Evolutionary conservation across 2,113 vertebrate genomes (phyloP).

Genomic region (Serinus canaria): DNA sequence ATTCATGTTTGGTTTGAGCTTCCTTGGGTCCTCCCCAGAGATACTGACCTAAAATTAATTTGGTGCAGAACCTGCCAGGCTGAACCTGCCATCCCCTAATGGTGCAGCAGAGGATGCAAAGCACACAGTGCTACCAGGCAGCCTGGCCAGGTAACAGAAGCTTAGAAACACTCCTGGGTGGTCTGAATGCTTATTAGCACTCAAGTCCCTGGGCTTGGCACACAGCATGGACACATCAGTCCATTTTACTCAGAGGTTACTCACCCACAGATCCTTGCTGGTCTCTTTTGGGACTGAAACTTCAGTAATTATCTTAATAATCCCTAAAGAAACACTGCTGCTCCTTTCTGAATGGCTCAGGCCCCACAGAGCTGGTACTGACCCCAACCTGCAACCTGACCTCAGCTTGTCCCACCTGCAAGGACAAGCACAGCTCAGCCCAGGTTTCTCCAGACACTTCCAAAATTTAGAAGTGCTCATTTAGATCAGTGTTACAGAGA

Average conservation of each 20-base stretch:
- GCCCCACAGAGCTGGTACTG: background rate
- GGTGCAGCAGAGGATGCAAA: background rate
- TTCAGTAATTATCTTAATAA: background rate
- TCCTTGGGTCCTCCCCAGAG: background rate
- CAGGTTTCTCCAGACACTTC: background rate
- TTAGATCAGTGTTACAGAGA: background rate
- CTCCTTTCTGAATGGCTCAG: background rate
- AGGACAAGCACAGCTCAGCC: background rate
- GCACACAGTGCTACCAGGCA: accelerated
- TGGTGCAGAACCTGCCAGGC: background rate
- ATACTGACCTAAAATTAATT: background rate
- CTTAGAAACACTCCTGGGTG: background rate
- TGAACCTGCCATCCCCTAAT: background rate
- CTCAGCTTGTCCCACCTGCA: background rate
- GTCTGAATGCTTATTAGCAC: background rate
- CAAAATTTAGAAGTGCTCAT: background rate
- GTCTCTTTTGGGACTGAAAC: background rate
- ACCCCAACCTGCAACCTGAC: background rate
- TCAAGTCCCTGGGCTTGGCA: background rate
- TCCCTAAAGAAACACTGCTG: background rate
- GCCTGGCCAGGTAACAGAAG: background rate
- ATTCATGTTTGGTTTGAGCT: background rate
- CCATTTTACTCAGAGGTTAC: background rate
- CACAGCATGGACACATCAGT: background rate
- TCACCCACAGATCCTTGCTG: background rate